A percentile compares a stretch with the other conserved stretches of the same genome.
Evolutionary conservation across 2,797 vertebrate genomes (phyloP).

Genomic region (Tapera naevia): DNA sequence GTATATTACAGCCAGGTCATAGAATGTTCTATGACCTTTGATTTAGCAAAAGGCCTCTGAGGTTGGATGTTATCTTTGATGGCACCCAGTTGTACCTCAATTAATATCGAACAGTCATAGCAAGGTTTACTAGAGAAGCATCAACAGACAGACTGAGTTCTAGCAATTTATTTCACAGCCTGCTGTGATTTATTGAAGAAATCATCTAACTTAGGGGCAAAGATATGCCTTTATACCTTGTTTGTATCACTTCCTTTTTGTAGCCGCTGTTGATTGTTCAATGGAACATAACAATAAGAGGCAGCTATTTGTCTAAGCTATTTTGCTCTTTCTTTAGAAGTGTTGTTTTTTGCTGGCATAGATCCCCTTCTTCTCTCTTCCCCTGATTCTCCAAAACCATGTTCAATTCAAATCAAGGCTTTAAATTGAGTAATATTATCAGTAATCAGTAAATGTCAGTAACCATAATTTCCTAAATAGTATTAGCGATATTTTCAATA

Average conservation of each 20-base stretch:
- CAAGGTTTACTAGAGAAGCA: background rate
- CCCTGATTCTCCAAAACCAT: accelerated
- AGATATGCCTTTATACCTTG: background rate
- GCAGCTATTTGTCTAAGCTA: background rate
- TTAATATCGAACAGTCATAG: background rate
- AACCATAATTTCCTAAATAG: background rate
- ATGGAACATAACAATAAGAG: background rate
- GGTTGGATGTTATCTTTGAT: background rate
- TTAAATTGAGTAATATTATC: background rate
- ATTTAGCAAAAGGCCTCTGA: background rate
- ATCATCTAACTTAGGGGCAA: background rate
- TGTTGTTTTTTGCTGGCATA: background rate
- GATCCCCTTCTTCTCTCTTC: background rate
- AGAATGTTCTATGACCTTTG: background rate
- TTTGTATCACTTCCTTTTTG: background rate
- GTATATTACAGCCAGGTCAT: background rate
- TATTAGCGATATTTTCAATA: background rate
- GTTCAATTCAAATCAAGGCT: background rate
- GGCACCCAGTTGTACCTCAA: background rate
- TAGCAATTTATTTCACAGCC: background rate
- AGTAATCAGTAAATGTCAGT: background rate
- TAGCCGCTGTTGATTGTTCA: background rate
- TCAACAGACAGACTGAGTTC: background rate
- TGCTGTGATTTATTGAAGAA: conserved; percentile 10
- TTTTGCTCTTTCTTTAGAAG: background rate